Conservation (phyloP, 2,113 vertebrate genomes). For the Prietella phreatophila region DNA sequence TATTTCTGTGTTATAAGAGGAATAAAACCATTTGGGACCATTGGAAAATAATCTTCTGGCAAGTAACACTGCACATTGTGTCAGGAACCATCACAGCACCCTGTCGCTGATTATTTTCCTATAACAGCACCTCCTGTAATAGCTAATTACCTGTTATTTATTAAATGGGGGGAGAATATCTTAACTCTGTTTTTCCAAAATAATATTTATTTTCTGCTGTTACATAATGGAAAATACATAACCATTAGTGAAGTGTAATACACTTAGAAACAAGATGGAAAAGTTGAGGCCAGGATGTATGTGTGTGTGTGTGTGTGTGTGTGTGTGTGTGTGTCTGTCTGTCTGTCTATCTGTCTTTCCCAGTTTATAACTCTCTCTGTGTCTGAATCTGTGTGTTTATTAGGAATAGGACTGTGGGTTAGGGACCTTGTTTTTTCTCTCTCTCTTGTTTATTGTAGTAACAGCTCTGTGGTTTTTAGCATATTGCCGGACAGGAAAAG, state of each 20-base stretch:
- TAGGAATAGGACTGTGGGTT: slow-evolving; percentile 56
- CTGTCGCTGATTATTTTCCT: not conserved
- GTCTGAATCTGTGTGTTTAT: slow-evolving; percentile 35
- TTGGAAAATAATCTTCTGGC: not conserved
- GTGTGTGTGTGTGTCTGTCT: slow-evolving; percentile 7
- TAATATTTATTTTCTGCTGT: slow-evolving; percentile 39
- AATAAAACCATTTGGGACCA: not conserved
- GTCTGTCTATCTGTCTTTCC: slow-evolving; percentile 18
- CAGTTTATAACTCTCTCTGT: not conserved
- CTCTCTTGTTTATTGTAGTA: slow-evolving; percentile 62
- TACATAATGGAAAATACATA: slow-evolving; percentile 51
- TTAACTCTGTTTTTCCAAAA: slow-evolving; percentile 55
- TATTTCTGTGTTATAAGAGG: not conserved
- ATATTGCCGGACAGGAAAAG: slow-evolving; percentile 38
- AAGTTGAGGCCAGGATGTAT: slow-evolving; percentile 33
- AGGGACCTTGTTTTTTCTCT: slow-evolving; percentile 59
- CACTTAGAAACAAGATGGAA: slow-evolving; percentile 51
- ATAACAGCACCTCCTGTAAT: not conserved
- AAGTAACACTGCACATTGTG: not conserved
- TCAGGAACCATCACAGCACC: not conserved
- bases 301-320: slow-evolving; percentile 2
- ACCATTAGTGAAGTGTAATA: slow-evolving; percentile 11
- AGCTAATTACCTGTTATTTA: not conserved
- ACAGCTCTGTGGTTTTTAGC: slow-evolving; percentile 43
- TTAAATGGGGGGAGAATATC: slow-evolving; percentile 25